Conservation (phyloP, 2,113 vertebrate species). For the Nicator chloris region DNA sequence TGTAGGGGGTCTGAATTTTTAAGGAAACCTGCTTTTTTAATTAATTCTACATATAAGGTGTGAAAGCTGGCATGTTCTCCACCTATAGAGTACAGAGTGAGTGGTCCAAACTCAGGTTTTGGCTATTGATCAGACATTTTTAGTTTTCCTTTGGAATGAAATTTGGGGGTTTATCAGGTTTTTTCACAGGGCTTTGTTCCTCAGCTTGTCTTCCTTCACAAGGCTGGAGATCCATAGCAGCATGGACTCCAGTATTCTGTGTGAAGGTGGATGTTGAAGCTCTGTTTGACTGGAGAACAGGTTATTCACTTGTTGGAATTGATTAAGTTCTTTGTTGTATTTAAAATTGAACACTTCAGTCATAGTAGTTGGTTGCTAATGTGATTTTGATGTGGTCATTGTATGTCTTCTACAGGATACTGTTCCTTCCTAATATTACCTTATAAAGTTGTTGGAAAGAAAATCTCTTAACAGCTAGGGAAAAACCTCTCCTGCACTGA, state of each 20-base stretch:
- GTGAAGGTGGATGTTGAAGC: not conserved
- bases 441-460: not conserved
- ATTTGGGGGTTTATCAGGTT: not conserved
- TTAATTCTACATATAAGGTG: not conserved
- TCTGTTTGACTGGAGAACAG: not conserved
- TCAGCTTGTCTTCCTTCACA: not conserved
- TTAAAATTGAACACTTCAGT: not conserved
- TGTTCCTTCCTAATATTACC: not conserved
- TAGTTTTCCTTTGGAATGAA: not conserved
- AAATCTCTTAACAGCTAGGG: not conserved
- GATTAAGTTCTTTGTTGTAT: not conserved
- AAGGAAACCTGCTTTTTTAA: not conserved
- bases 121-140: not conserved
- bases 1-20: not conserved
- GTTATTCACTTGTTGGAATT: not conserved
- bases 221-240: not conserved
- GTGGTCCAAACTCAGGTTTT: not conserved
- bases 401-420: not conserved
- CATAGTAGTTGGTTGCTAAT: not conserved
- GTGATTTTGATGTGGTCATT: not conserved
- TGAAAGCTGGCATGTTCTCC: not conserved
- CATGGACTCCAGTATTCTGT: not conserved
- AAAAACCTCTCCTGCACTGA: not conserved
- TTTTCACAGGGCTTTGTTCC: not conserved
- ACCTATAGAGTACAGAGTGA: not conserved